phyloP scores from a whole-genome alignment of 2,888 invertebrate genomes.

The Aethes cnicana region DNA sequence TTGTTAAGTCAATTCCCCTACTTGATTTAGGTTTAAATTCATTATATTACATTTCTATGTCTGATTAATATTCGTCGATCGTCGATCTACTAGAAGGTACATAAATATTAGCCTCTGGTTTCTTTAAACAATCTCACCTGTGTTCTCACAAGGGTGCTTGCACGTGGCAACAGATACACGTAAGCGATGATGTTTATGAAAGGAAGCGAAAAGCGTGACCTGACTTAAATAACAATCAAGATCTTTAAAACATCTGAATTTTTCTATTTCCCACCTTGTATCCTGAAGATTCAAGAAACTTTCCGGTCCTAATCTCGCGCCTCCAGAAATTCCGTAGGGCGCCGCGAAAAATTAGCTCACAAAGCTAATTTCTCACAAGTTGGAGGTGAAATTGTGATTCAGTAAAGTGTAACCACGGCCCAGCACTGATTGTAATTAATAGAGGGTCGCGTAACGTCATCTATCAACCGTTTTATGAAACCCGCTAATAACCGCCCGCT shows the following conservation, averaged over 20 bases:
- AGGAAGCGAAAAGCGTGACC: too few species aligned
- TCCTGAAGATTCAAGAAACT: neutral
- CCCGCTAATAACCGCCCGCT: constrained; percentile 45
- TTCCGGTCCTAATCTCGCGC: neutral
- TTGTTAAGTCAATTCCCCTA: too few species aligned
- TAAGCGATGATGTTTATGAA: too few species aligned
- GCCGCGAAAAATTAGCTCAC: neutral
- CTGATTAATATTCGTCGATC: too few species aligned
- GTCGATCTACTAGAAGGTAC: too few species aligned
- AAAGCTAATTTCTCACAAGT: constrained; percentile 9
- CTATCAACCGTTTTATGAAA: constrained; percentile 53
- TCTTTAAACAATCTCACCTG: neutral
- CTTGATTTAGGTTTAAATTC: too few species aligned
- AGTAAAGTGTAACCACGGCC: constrained; percentile 6
- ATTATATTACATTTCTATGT: too few species aligned
- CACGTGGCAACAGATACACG: too few species aligned
- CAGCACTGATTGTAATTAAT: constrained; percentile 53
- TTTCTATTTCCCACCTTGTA: neutral
- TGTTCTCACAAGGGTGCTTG: too few species aligned
- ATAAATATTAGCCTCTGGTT: too few species aligned
- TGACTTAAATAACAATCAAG: neutral
- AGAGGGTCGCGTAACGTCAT: constrained; percentile 44
- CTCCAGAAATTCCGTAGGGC: constrained; percentile 15
- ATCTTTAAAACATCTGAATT: neutral
- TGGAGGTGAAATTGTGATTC: constrained; percentile 29